Evolutionary conservation across 2,888 invertebrate genomes (phyloP).

Genomic region (Fabriciana adippe): DNA sequence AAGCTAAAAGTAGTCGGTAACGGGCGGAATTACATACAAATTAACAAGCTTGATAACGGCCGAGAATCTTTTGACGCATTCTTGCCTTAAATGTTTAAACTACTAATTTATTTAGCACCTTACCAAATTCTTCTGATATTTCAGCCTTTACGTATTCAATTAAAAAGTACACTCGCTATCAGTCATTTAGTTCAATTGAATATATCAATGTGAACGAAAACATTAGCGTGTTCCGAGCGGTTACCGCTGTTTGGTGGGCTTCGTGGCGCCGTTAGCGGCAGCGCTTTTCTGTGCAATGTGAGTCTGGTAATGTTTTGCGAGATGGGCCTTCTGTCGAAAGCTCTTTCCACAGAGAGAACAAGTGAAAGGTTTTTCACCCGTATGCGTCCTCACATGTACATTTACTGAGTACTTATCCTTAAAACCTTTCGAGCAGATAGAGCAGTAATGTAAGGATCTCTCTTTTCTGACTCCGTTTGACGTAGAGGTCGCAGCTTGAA

Average conservation of each 20-base stretch:
- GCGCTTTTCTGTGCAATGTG: conserved; percentile 93
- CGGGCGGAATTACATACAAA: conserved; percentile 79
- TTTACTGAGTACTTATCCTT: conserved; percentile 98
- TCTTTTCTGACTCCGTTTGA: conserved; percentile 91
- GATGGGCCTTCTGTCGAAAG: conserved; percentile 94
- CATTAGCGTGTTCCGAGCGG: conserved; percentile 46
- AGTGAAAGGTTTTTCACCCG: conserved; percentile 98
- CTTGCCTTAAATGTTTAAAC: conserved; percentile 67
- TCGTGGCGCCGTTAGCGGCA: conserved; percentile 84
- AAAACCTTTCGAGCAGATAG: conserved; percentile 96
- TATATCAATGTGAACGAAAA: conserved; percentile 58
- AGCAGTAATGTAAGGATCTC: conserved; percentile 94
- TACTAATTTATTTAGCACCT: conserved; percentile 78
- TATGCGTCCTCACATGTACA: conserved; percentile 98
- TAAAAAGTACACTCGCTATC: conserved; percentile 65
- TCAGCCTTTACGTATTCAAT: conserved; percentile 76
- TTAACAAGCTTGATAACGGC: conserved; percentile 74
- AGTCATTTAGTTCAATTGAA: conserved; percentile 71
- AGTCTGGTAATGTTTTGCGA: conserved; percentile 96
- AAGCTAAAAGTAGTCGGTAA: conserved; percentile 75
- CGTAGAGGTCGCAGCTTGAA: conserved; percentile 82
- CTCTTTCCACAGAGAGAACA: conserved; percentile 97
- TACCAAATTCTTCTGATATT: conserved; percentile 78
- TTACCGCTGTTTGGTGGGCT: conserved; percentile 80
- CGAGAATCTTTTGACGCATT: conserved; percentile 55